Evolutionary conservation across 2,113 vertebrate species (phyloP).

Genomic region (Etheostoma cragini): DNA sequence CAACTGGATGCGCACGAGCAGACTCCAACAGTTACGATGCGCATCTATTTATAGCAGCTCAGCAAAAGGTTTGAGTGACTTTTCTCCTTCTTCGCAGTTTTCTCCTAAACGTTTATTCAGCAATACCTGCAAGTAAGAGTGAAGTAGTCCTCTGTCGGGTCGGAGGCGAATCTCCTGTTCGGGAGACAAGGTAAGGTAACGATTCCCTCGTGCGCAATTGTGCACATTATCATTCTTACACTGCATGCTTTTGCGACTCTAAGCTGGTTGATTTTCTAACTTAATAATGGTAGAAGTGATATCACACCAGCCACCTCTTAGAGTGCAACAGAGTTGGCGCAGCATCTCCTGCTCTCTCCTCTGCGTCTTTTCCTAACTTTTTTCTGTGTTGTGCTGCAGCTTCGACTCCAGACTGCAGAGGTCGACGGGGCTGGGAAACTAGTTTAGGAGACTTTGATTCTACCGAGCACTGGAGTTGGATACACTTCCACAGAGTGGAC

Average conservation of each 20-base stretch:
- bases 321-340: conserved; percentile 28
- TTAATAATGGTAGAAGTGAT: neutral
- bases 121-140: conserved; percentile 59
- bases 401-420: conserved; percentile 75
- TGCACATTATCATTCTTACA: neutral
- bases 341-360: conserved; percentile 41
- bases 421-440: conserved; percentile 46
- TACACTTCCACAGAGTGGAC: conserved; percentile 51
- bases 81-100: conserved; percentile 54
- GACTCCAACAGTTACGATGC: conserved; percentile 66
- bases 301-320: neutral
- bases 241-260: neutral
- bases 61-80: conserved; percentile 53
- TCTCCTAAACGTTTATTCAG: conserved; percentile 50
- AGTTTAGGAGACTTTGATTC: conserved; percentile 24
- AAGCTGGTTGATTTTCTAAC: neutral
- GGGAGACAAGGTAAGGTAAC: conserved; percentile 78
- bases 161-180: conserved; percentile 73
- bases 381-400: conserved; percentile 61
- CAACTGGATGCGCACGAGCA: conserved; percentile 69
- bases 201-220: conserved; percentile 6
- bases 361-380: conserved; percentile 23
- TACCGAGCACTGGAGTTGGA: conserved; percentile 54
- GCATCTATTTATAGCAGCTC: conserved; percentile 65
- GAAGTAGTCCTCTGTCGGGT: conserved; percentile 65